These are phyloP conservation scores for Drosophila conformis DNA, from an alignment of 2,888 invertebrate genomes.

Conservation along the genomic window DNA sequence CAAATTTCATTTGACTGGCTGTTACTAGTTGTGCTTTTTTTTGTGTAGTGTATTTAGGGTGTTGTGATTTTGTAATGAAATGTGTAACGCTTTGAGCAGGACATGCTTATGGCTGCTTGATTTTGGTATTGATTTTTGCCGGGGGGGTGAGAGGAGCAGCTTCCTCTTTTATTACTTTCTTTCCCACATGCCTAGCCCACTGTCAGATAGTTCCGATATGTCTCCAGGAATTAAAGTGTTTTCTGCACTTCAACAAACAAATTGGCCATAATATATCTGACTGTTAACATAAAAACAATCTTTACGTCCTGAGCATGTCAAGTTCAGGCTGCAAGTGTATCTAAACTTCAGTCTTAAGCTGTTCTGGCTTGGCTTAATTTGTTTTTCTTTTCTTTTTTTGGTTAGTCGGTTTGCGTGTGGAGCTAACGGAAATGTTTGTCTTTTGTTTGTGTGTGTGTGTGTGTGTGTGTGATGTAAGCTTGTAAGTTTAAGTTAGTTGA, in stretches of 20 bases:
- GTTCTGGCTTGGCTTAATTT: constrained; percentile 6
- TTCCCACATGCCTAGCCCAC: neutral
- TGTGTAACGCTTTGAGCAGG: neutral
- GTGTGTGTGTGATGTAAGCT: constrained; percentile 53
- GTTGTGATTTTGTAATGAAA: neutral
- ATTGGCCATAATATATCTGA: neutral
- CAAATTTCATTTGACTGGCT: constrained; percentile 34
- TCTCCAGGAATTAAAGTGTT: neutral
- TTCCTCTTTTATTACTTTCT: neutral
- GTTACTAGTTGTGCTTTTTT: neutral
- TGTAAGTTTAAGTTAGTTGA: constrained; percentile 22
- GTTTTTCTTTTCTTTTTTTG: constrained; percentile 26
- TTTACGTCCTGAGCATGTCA: neutral
- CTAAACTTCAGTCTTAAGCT: neutral
- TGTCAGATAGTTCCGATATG: neutral
- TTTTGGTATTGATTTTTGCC: neutral
- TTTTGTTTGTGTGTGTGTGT: constrained; percentile 1
- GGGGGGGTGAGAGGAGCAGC: neutral
- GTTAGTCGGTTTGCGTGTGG: constrained; percentile 54
- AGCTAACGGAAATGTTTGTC: constrained; percentile 74
- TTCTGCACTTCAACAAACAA: neutral
- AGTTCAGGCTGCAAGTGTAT: neutral
- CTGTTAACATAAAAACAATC: neutral
- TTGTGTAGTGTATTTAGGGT: neutral
- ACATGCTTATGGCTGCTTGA: neutral